These are phyloP conservation scores for Leuciscus waleckii DNA, from an alignment of 2,797 vertebrate genomes.

Conservation along the genomic window DNA sequence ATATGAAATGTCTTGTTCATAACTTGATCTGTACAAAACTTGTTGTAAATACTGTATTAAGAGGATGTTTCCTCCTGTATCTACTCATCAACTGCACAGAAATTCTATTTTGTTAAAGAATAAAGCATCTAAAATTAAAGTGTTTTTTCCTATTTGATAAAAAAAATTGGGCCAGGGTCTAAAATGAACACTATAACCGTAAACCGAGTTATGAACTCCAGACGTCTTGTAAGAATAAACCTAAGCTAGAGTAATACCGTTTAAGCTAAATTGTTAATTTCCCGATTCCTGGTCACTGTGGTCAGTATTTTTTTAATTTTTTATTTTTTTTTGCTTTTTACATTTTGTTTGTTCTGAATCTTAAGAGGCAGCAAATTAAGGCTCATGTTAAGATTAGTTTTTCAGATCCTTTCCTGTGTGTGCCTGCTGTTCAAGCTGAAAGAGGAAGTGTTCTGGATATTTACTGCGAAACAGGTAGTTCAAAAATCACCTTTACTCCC, in stretches of 20 bases:
- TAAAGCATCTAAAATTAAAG: conserved; percentile 59
- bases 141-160: conserved; percentile 6
- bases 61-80: conserved; percentile 61
- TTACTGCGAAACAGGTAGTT: conserved; percentile 17
- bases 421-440: not conserved
- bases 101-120: conserved; percentile 81
- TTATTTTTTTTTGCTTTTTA: not conserved
- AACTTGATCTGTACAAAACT: conserved; percentile 67
- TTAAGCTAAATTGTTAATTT: not conserved
- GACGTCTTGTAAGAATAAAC: not conserved
- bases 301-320: too few species aligned
- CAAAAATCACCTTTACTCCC: conserved; percentile 22
- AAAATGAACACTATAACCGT: not conserved
- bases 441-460: conserved; percentile 20
- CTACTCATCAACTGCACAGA: conserved; percentile 66
- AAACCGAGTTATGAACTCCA: not conserved
- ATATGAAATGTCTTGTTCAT: conserved; percentile 47
- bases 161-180: not conserved
- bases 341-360: not conserved
- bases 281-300: not conserved
- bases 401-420: not conserved
- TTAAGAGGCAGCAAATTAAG: not conserved
- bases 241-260: not conserved
- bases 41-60: conserved; percentile 73
- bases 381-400: not conserved